Percentiles rank a stretch among this genome's conserved stretches.
These are phyloP conservation scores for Palythoa heliodiscus DNA, from an alignment of 92 coral and sea anemone species.

Conservation along the genomic window DNA sequence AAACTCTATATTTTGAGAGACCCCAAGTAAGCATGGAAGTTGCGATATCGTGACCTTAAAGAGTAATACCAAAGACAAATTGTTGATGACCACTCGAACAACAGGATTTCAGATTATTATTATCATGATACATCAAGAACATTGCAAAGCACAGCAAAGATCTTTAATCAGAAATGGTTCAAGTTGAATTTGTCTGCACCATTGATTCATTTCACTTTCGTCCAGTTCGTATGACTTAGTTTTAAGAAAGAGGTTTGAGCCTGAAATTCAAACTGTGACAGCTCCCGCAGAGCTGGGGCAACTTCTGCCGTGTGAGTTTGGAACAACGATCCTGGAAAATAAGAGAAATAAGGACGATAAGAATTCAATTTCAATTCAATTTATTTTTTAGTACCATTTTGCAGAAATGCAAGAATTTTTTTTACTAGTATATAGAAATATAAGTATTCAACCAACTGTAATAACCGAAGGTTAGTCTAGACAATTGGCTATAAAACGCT, in stretches of 20 bases:
- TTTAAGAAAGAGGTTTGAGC: slow-evolving; percentile 94
- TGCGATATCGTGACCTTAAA: too few species aligned
- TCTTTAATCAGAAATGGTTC: background rate
- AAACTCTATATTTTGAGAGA: too few species aligned
- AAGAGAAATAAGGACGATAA: background rate
- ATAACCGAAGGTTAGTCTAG: too few species aligned
- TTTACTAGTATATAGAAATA: too few species aligned
- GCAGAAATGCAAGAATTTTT: too few species aligned
- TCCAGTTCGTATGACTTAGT: slow-evolving; percentile 83
- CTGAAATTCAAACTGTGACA: slow-evolving; percentile 77
- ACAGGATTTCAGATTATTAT: background rate
- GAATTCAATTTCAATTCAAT: too few species aligned
- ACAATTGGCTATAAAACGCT: too few species aligned
- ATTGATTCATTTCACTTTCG: slow-evolving; percentile 42
- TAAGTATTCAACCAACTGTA: too few species aligned
- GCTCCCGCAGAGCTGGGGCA: slow-evolving; percentile 87
- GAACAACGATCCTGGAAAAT: slow-evolving; percentile 52
- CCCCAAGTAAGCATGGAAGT: too few species aligned
- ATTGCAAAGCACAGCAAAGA: background rate
- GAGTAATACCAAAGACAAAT: too few species aligned
- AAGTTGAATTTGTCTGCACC: background rate
- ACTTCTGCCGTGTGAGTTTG: slow-evolving; percentile 88
- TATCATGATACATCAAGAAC: background rate
- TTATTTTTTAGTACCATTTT: too few species aligned
- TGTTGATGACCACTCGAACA: background rate